Evolutionary conservation across 2,113 vertebrate species (phyloP).

Genomic region (Bufo gargarizans): DNA sequence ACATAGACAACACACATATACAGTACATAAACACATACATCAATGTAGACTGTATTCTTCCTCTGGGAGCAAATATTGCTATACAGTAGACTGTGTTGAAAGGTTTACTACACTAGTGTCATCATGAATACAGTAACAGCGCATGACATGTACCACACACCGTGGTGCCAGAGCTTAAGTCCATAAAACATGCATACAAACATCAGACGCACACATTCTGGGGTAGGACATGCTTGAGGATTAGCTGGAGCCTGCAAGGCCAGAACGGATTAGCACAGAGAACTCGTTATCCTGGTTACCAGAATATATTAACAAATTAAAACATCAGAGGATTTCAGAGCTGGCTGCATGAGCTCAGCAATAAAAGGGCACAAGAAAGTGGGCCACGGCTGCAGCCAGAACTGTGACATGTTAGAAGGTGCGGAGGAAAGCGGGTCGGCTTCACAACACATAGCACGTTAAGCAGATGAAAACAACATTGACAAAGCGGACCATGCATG

Average conservation of each 20-base stretch:
- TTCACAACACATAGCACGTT: neutral
- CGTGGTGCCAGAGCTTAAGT: neutral
- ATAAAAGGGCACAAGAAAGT: conserved; percentile 58
- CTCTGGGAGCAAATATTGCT: neutral
- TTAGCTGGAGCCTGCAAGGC: conserved; percentile 67
- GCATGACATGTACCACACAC: neutral
- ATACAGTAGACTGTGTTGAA: neutral
- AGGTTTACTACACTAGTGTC: neutral
- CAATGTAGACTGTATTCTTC: neutral
- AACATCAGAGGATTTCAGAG: conserved; percentile 65
- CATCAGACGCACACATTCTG: conserved; percentile 59
- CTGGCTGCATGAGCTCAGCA: conserved; percentile 59
- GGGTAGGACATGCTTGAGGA: conserved; percentile 64
- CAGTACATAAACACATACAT: neutral
- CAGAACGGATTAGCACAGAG: conserved; percentile 63
- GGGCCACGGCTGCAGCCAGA: conserved; percentile 37
- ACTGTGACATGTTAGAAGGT: neutral
- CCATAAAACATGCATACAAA: conserved; percentile 41
- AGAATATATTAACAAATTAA: conserved; percentile 64
- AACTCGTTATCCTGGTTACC: conserved; percentile 61
- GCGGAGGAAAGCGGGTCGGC: neutral
- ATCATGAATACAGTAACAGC: neutral
- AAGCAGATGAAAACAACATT: neutral
- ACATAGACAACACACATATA: neutral
- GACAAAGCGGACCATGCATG: neutral